Evolutionary conservation across 2,888 invertebrate genomes (phyloP).

Genomic region (Acrobasis consociella): DNA sequence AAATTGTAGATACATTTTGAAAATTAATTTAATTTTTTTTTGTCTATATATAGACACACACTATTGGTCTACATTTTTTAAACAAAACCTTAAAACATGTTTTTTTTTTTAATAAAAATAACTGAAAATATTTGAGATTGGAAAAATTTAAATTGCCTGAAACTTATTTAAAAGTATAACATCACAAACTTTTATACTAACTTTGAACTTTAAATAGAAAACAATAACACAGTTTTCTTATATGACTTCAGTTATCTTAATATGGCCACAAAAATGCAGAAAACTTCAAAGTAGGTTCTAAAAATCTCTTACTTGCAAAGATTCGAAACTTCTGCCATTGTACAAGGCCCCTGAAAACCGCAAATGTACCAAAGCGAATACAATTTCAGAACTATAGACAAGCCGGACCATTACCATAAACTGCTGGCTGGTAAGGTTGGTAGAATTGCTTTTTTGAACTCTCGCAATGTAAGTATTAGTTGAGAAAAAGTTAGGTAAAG

Average conservation of each 20-base stretch:
- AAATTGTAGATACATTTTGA: too few relatives aligned
- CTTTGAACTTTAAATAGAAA: conserved; percentile 19
- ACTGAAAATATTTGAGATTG: too few relatives aligned
- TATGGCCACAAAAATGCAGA: conserved; percentile 27
- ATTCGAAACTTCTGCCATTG: conserved; percentile 67
- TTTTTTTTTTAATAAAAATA: too few relatives aligned
- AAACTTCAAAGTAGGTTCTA: conserved; percentile 29
- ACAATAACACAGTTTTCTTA: conserved; percentile 19
- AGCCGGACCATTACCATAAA: conserved; percentile 70
- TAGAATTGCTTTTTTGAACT: conserved; percentile 79
- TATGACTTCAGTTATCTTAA: conserved; percentile 17
- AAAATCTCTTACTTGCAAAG: conserved; percentile 60
- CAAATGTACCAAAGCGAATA: conserved; percentile 67
- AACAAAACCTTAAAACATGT: too few relatives aligned
- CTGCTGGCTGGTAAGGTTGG: conserved; percentile 59
- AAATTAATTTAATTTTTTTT: too few relatives aligned
- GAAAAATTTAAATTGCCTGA: too few relatives aligned
- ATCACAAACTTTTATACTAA: neutral
- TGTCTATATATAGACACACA: too few relatives aligned
- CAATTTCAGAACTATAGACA: conserved; percentile 49
- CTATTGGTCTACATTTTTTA: too few relatives aligned
- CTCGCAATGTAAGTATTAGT: conserved; percentile 69
- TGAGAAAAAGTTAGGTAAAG: conserved; percentile 68
- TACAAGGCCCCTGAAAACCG: conserved; percentile 68
- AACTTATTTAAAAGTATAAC: neutral